Evolutionary conservation across 2,888 invertebrate species (phyloP).

Genomic region (Oxystoma pomonae): DNA sequence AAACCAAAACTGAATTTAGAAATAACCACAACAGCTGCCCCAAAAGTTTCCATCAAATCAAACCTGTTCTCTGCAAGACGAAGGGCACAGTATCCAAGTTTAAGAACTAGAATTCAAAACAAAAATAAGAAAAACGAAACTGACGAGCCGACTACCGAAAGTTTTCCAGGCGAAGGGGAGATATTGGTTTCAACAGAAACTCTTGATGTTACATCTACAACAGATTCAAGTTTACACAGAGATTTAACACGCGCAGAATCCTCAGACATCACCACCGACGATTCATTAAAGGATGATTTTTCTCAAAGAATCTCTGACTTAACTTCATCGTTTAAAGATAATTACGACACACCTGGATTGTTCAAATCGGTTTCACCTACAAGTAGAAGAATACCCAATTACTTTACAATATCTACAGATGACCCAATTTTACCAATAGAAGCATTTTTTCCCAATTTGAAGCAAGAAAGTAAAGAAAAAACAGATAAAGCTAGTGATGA

Average conservation of each 20-base stretch:
- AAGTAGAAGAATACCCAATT: constrained; percentile 61
- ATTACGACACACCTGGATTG: constrained; percentile 66
- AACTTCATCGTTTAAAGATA: constrained; percentile 68
- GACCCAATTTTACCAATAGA: constrained; percentile 78
- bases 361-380: constrained; percentile 63
- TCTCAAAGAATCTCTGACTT: constrained; percentile 58
- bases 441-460: constrained; percentile 72
- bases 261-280: constrained; percentile 32
- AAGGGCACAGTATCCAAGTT: constrained; percentile 38
- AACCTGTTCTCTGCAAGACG: constrained; percentile 41
- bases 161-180: constrained; percentile 17
- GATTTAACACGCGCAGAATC: constrained; percentile 9
- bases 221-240: constrained; percentile 9
- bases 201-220: constrained; percentile 10
- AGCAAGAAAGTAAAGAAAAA: constrained; percentile 38
- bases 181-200: constrained; percentile 13
- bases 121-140: constrained; percentile 25
- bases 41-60: constrained; percentile 42
- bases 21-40: constrained; percentile 33
- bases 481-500: not conserved
- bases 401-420: constrained; percentile 72
- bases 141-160: constrained; percentile 22
- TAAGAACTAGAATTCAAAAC: constrained; percentile 37
- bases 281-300: constrained; percentile 47
- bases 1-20: constrained; percentile 38